These are phyloP conservation scores for Copidosoma aretas DNA, from an alignment of 2,888 invertebrate species.

Conservation along the genomic window DNA sequence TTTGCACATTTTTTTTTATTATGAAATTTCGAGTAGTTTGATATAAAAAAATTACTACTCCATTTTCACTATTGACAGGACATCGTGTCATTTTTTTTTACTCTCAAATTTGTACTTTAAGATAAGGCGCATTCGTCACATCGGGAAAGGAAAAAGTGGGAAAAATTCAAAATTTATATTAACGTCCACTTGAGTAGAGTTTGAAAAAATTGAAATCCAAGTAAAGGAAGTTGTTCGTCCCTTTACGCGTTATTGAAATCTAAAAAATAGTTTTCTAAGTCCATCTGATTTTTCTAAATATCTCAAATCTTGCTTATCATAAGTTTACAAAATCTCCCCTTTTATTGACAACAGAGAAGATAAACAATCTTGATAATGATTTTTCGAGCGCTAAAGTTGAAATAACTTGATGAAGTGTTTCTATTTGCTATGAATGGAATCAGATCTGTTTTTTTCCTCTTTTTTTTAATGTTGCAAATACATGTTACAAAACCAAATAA, in stretches of 20 bases:
- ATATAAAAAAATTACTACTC: slow-evolving; percentile 13
- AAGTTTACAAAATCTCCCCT: too few species aligned
- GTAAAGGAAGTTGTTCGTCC: not conserved
- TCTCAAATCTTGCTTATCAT: too few species aligned
- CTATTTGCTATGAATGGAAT: too few species aligned
- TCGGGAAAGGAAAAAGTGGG: slow-evolving; percentile 31
- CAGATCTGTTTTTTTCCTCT: too few species aligned
- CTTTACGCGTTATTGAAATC: not conserved
- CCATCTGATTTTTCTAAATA: too few species aligned
- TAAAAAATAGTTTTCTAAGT: not conserved
- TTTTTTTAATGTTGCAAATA: too few species aligned
- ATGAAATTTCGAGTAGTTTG: not conserved
- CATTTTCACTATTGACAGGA: slow-evolving; percentile 32
- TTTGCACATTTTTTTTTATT: not conserved
- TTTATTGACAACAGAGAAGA: too few species aligned
- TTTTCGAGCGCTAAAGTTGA: too few species aligned
- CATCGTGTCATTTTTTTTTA: slow-evolving; percentile 2
- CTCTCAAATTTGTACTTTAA: not conserved
- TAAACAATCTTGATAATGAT: too few species aligned
- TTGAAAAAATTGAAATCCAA: slow-evolving; percentile 6
- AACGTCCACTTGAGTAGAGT: slow-evolving; percentile 33
- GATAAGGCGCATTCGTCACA: slow-evolving; percentile 14
- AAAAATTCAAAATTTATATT: slow-evolving; percentile 35
- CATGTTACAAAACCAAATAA: too few species aligned
- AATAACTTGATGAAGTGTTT: too few species aligned